Evolutionary conservation across 2,888 invertebrate genomes (phyloP), one percentile per base, ranked within the genome.

Genomic region (Meloe dianella): DNA sequence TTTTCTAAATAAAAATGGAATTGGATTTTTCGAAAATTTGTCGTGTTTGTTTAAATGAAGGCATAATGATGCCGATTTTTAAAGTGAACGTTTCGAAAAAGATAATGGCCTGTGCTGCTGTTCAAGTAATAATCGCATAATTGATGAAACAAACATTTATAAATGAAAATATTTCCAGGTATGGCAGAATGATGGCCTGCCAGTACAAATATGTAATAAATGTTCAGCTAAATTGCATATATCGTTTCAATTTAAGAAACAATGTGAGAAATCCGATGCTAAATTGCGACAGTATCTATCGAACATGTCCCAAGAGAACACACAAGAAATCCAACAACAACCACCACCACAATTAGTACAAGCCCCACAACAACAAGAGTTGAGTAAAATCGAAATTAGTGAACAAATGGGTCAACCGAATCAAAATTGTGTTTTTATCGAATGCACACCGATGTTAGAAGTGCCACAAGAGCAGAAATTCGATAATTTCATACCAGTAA

Each of bases 161-260:
- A 5, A 38, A 47, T 35, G 58, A 54, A 30, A 54, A 57, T 27
- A 30, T 5, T 32, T 38, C n/a, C 63, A 85, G 85, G 85, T 85
- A 17, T 84, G 84, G 84, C 85, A 83, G 74, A 84, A 84, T 70
- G 85, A 86, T 74, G 82, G 83, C 38, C 71, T 86, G 38, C 85
- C 85, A 22, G 73, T 79, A 24, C 83, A 84, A 75, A 84, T 85
- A 61, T 85, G 85, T 71, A 82, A 84, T 62, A 84, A 83, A 75
- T 85, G 85, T 75, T 82, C 82, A 29, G 82, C 83, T 1, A 84
- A 84, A 74, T 74, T 85, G 17, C 84, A 85, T 70, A 83, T 85
- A 67, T 81, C 84, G 1, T 85, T 82, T 73, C 84, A 85, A 69
- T 85, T 85, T 73, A 85, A 85, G 74, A 85, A 83, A 71, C 81